phyloP scores from a whole-genome alignment of 1,140 invertebrate species.

The Phymastichus coffea region DNA sequence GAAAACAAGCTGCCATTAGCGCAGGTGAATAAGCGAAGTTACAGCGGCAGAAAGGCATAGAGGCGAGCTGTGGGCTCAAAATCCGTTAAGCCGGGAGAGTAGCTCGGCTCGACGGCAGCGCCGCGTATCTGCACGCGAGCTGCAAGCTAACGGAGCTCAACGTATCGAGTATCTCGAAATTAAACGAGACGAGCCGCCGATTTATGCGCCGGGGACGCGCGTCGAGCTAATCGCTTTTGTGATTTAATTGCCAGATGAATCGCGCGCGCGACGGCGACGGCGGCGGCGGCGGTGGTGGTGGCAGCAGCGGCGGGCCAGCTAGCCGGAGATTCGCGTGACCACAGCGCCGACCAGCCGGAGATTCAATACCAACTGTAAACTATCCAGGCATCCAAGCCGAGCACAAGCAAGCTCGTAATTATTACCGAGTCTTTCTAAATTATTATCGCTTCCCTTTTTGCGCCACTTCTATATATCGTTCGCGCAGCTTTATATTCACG shows the following conservation, averaged over 20 bases:
- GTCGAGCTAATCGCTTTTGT: constrained; percentile 18
- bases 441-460: neutral
- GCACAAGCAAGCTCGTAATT: neutral
- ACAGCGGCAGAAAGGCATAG: no score
- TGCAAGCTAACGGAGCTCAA: no score
- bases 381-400: neutral
- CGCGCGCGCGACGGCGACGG: neutral
- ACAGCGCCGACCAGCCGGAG: neutral
- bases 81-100: no score
- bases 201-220: neutral
- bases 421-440: no score
- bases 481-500: neutral
- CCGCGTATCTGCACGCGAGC: neutral
- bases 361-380: constrained; percentile 9
- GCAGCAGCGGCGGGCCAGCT: neutral
- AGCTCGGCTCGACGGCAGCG: neutral
- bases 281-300: no score
- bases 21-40: no score
- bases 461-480: neutral
- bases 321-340: neutral
- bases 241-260: constrained; percentile 24
- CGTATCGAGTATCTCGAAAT: neutral
- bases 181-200: constrained; percentile 4
- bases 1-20: no score
- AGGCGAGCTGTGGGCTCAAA: no score